phyloP scores from a whole-genome alignment of 2,797 vertebrate species.

The Poecilia picta region DNA sequence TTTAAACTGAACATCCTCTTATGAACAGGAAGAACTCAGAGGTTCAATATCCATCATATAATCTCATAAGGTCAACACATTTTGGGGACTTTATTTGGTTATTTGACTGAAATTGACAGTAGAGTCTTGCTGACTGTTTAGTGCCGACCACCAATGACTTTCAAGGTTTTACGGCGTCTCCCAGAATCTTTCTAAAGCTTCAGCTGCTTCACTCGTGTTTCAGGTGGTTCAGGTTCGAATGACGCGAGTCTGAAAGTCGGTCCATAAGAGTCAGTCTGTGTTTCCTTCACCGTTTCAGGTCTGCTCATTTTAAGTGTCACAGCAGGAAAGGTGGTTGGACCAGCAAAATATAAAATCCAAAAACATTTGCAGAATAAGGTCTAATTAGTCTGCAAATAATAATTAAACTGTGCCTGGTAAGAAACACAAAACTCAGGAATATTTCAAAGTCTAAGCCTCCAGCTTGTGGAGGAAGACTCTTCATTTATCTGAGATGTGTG shows the following conservation, averaged over 20 bases:
- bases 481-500: no score
- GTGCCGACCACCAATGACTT: background rate
- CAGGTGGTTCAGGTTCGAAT: background rate
- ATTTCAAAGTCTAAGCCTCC: no score
- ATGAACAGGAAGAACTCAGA: background rate
- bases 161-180: background rate
- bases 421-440: no score
- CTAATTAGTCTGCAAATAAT: no score
- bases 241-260: background rate
- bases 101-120: background rate
- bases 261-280: background rate
- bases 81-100: background rate
- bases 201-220: background rate
- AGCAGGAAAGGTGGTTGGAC: no score
- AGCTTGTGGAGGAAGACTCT: no score
- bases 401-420: no score
- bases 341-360: no score
- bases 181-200: background rate
- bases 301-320: no score
- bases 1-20: background rate
- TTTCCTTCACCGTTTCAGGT: no score
- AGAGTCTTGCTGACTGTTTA: background rate
- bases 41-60: background rate
- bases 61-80: background rate
- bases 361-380: no score